phyloP scores from a whole-genome alignment of 2,797 vertebrate species.

The Sebastes umbrosus region DNA sequence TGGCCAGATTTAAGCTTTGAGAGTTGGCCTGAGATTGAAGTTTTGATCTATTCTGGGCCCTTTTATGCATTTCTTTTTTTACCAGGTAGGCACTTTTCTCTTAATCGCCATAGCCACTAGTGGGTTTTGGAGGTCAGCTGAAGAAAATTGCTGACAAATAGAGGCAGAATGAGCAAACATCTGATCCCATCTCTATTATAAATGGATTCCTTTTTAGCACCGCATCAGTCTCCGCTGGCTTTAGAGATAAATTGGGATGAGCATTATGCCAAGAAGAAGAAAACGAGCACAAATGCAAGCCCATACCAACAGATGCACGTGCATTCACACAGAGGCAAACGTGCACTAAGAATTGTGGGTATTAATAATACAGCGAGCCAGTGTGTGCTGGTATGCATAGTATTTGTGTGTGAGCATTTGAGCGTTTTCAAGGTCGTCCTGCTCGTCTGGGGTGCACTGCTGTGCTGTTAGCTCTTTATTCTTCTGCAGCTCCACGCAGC shows the following conservation, averaged over 20 bases:
- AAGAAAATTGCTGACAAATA: conserved; percentile 54
- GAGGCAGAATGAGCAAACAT: conserved; percentile 35
- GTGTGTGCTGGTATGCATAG: conserved; percentile 13
- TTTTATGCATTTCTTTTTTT: neutral
- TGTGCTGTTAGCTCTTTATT: conserved; percentile 41
- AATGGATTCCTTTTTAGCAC: conserved; percentile 52
- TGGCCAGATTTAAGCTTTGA: conserved; percentile 2
- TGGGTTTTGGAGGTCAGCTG: conserved; percentile 43
- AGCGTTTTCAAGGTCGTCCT: conserved; percentile 59
- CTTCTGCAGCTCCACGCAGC: conserved; percentile 33
- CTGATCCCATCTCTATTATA: conserved; percentile 50
- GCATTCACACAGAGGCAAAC: neutral
- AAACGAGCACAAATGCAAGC: conserved; percentile 26
- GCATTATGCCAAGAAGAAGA: conserved; percentile 27
- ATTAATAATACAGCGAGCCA: conserved; percentile 31
- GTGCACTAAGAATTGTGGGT: neutral
- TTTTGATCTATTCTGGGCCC: conserved; percentile 6
- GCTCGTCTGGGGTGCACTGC: conserved; percentile 11
- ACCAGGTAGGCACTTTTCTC: conserved; percentile 27
- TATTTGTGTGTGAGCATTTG: conserved; percentile 18
- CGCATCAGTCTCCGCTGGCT: conserved; percentile 33
- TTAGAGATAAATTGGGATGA: conserved; percentile 49
- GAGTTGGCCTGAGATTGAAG: neutral
- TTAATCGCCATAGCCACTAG: conserved; percentile 23
- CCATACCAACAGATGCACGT: neutral